These are phyloP conservation scores for Anthopleura xanthogrammica DNA, from an alignment of 92 coral and sea anemone genomes.

Conservation along the genomic window DNA sequence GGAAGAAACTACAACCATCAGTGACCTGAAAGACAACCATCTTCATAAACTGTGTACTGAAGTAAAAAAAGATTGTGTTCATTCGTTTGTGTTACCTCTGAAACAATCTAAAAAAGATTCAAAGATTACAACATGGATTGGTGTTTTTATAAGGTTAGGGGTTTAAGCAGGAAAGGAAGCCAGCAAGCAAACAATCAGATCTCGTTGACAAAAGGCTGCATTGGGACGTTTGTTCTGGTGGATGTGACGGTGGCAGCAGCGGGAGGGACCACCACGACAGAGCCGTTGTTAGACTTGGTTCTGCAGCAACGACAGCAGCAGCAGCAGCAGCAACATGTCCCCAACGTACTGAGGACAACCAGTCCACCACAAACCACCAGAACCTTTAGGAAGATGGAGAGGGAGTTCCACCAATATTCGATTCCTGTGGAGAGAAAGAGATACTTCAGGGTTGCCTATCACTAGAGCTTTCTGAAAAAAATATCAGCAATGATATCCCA, in stretches of 20 bases:
- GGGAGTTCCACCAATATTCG: not conserved
- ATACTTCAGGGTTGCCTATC: no score
- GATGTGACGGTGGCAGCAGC: not conserved
- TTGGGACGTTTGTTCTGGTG: not conserved
- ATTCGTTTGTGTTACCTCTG: no score
- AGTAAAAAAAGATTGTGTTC: no score
- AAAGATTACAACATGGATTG: no score
- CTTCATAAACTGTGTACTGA: no score
- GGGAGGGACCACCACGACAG: not conserved
- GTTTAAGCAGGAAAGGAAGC: no score
- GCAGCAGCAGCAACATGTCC: not conserved
- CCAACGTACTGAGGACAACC: not conserved
- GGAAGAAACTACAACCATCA: no score
- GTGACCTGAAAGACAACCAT: no score
- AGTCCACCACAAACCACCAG: constrained; percentile 4
- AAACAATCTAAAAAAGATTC: no score
- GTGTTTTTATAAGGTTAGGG: no score
- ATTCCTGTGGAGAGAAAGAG: not conserved
- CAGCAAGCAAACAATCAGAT: not conserved
- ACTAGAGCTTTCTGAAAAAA: no score
- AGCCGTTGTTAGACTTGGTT: not conserved
- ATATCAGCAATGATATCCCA: no score
- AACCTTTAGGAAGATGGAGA: not conserved
- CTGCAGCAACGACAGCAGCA: not conserved
- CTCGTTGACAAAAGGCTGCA: constrained; percentile 2